A percentile compares a stretch with the other conserved stretches of the same genome.
phyloP scores from a whole-genome alignment of 1,140 invertebrate species.

The Augochlora pura region DNA sequence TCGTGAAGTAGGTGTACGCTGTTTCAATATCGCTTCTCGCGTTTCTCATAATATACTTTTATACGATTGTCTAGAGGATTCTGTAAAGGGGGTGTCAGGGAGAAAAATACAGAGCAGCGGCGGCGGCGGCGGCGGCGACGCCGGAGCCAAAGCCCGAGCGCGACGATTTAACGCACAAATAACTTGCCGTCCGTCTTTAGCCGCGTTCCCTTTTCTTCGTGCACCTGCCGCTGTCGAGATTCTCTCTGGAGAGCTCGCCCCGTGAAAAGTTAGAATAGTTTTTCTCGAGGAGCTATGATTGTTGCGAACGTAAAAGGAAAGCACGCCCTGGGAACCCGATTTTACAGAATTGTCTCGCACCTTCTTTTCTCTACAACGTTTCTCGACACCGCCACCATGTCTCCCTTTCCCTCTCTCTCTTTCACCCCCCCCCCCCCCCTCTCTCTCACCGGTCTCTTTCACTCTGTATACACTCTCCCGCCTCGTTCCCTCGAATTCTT shows the following conservation, averaged over 20 bases:
- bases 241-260: not conserved
- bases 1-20: not conserved
- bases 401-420: not conserved
- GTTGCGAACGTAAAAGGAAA: not conserved
- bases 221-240: not conserved
- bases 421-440: no score
- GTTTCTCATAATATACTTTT: not conserved
- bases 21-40: not conserved
- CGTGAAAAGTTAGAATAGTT: slow-evolving; percentile 26
- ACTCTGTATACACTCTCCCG: not conserved
- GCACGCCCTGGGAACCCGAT: not conserved
- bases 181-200: slow-evolving; percentile 7
- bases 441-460: no score
- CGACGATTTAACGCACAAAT: slow-evolving; percentile 21
- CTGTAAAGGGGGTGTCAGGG: not conserved
- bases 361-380: not conserved
- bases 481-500: no score
- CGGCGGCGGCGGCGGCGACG: no score
- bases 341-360: not conserved
- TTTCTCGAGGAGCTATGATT: slow-evolving; percentile 1
- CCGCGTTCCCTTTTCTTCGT: slow-evolving; percentile 2
- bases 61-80: not conserved
- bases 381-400: not conserved
- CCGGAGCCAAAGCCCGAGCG: no score
- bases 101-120: no score